phyloP scores from a whole-genome alignment of 2,797 vertebrate genomes.

The Hydrocynus forskahlii region DNA sequence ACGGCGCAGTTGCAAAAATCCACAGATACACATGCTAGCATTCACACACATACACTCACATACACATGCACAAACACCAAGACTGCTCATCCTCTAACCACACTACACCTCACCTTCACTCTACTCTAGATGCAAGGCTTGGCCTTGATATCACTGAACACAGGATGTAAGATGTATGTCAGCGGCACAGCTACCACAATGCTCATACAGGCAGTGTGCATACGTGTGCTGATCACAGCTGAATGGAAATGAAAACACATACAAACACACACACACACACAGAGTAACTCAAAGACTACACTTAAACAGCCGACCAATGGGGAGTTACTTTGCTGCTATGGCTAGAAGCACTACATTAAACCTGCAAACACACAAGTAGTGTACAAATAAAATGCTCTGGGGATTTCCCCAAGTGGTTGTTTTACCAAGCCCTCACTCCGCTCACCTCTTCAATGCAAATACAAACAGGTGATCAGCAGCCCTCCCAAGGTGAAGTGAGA shows the following conservation, averaged over 20 bases:
- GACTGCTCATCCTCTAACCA: constrained; percentile 46
- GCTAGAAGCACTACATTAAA: not conserved
- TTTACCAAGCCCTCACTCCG: constrained; percentile 59
- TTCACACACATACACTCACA: constrained; percentile 4
- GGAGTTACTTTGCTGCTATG: not conserved
- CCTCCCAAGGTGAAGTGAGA: not conserved
- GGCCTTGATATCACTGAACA: constrained; percentile 55
- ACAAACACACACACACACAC: not conserved
- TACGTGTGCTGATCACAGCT: constrained; percentile 47
- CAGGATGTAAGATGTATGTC: constrained; percentile 59
- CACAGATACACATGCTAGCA: not conserved
- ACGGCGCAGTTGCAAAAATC: constrained; percentile 13
- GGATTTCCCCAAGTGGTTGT: constrained; percentile 28
- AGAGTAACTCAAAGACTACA: not conserved
- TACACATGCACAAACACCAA: constrained; percentile 19
- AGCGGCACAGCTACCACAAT: constrained; percentile 41
- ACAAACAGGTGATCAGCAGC: not conserved
- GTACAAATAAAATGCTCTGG: not conserved
- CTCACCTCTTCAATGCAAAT: not conserved
- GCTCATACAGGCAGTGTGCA: constrained; percentile 15
- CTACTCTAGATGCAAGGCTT: constrained; percentile 38
- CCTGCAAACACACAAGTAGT: not conserved
- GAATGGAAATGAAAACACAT: constrained; percentile 43
- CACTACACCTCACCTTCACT: constrained; percentile 50
- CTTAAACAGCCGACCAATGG: not conserved